Conservation (phyloP, 2,113 vertebrate species). For the Balaenoptera acutorostrata region DNA sequence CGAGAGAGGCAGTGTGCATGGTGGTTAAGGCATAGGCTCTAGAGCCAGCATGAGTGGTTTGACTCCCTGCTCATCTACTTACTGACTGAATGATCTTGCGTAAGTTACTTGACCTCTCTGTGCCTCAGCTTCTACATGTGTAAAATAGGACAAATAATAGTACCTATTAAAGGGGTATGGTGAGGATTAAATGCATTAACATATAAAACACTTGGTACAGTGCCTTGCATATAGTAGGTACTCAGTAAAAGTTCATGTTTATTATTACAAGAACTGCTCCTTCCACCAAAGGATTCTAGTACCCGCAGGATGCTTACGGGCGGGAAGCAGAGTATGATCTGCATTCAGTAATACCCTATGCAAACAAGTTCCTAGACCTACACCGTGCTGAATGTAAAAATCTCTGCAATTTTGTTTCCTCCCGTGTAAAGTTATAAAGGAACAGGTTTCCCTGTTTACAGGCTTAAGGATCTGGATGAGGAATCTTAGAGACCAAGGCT, state of each 20-base stretch:
- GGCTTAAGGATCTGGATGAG: background rate
- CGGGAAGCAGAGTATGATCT: background rate
- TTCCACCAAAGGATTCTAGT: background rate
- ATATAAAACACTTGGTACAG: background rate
- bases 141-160: background rate
- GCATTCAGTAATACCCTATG: background rate
- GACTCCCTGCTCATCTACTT: background rate
- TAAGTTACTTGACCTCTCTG: background rate
- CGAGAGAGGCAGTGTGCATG: background rate
- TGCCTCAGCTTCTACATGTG: background rate
- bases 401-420: background rate
- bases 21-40: background rate
- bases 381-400: background rate
- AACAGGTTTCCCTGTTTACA: background rate
- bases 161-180: background rate
- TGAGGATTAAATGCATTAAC: background rate
- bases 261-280: background rate
- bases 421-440: background rate
- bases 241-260: background rate
- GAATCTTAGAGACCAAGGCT: background rate
- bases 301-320: background rate
- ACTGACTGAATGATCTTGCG: background rate
- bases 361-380: background rate
- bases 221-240: background rate
- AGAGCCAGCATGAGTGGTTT: background rate